Base-by-base conservation (phyloP, 2,113 vertebrate genomes). In the Ceuthmochares aereus region DNA sequence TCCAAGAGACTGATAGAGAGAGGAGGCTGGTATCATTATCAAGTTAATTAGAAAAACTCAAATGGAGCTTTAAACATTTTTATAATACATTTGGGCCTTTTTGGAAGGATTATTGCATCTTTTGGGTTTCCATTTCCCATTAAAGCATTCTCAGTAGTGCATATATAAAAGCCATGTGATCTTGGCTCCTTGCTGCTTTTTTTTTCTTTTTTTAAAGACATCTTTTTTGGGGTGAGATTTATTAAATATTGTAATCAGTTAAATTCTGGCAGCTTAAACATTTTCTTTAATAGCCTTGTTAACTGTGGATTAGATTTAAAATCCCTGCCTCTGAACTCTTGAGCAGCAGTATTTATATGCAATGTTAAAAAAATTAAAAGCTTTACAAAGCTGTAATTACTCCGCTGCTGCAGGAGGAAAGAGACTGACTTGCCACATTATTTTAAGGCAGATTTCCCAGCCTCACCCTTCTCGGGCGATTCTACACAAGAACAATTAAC, bases 161-260 rank as follows among this genome's bases (percentile, higher is more conserved):
- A 83, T 42, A 60, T 72, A 91, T 80, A 92, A 94, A 83, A 89
- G 59, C 30, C 81, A 91, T 88, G 87, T 89, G 90, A 91, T 66
- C 85, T 68, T 67, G 45, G 91, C 59, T 91, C 42, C 92, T 94
- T 27, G n/a, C 79, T 94, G 93, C 37, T 37, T 90, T 52, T 94
- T 87, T 89, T 86, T 51, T 9, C 21, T 36, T 92, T 94, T 72
- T 83, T 76, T 37, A 68, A 96, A 96, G 69, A 51, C 11, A 19
- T 64, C 54, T 36, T 89, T 96, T 78, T 82, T 17, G 1, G 45
- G 94, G 59, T 63, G 81, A 96, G 96, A 95, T 96, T 97, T 96
- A 98, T 98, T 97, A 98, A 98, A 97, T 97, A 97, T 96, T 98
- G 89, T 96, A 98, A 98, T 97, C 95, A 96, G 91, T 96, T 97